Conservation (phyloP, 2,888 invertebrate species). For the Ophion ventricosus region DNA sequence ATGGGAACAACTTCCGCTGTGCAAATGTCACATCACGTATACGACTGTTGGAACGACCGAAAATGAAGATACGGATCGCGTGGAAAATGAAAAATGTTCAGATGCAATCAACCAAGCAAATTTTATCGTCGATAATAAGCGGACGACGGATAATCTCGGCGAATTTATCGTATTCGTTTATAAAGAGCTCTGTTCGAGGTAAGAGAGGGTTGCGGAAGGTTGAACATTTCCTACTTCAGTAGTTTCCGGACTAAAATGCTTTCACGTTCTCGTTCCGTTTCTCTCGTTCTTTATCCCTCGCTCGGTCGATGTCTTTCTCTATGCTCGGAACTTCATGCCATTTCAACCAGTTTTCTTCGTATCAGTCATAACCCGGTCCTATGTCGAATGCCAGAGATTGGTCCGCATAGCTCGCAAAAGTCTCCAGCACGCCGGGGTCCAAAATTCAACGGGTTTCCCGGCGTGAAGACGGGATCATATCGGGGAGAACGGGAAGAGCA, state of each 20-base stretch:
- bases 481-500: conserved; percentile 45
- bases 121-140: conserved; percentile 62
- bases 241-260: conserved; percentile 49
- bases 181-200: conserved; percentile 18
- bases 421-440: conserved; percentile 21
- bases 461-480: conserved; percentile 21
- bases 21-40: background rate
- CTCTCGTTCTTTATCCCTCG: background rate
- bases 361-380: conserved; percentile 16
- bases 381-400: conserved; percentile 5
- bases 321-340: conserved; percentile 20
- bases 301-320: conserved; percentile 10
- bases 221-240: conserved; percentile 42
- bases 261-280: conserved; percentile 1
- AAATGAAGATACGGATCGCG: conserved; percentile 28
- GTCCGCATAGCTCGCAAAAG: conserved; percentile 26
- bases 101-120: conserved; percentile 51
- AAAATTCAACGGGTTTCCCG: conserved; percentile 42
- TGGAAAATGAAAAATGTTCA: conserved; percentile 40
- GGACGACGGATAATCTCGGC: conserved; percentile 39
- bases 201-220: conserved; percentile 22
- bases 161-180: conserved; percentile 52
- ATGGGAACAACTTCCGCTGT: background rate
- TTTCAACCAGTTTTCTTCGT: conserved; percentile 8
- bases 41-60: background rate